Evolutionary conservation across 2,113 vertebrate genomes (phyloP).

Genomic region (Cephalopholis sonnerati): DNA sequence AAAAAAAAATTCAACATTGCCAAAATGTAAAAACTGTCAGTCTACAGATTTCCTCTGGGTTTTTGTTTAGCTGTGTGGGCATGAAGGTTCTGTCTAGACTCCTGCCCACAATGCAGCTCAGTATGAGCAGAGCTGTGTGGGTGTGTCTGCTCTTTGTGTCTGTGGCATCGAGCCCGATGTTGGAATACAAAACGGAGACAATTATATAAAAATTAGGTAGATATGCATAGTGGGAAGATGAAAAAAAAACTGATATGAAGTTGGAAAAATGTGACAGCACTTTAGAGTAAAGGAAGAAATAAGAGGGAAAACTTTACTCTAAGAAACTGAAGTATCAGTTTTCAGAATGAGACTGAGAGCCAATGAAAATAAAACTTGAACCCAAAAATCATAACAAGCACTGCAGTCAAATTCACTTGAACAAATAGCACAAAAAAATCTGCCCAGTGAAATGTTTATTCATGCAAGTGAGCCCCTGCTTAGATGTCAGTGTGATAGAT

Average conservation of each 20-base stretch:
- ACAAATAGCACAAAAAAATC: conserved; percentile 1
- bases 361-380: neutral
- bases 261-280: neutral
- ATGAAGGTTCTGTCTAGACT: neutral
- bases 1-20: no score
- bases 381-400: neutral
- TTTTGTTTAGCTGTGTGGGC: neutral
- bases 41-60: neutral
- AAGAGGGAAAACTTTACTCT: neutral
- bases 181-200: neutral
- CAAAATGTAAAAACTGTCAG: no score
- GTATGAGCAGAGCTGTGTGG: neutral
- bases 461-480: neutral
- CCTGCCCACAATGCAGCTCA: neutral
- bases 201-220: neutral
- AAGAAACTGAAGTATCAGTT: neutral
- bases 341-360: neutral
- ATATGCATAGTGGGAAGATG: neutral
- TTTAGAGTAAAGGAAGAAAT: neutral
- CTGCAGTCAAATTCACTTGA: neutral
- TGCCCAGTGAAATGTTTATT: neutral
- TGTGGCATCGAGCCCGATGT: neutral
- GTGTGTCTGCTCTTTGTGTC: neutral
- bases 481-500: conserved; percentile 12
- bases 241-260: neutral